A percentile compares a stretch with the other conserved stretches of the same genome.
These are phyloP conservation scores for Acanthurus lineatus DNA, from an alignment of 2,797 vertebrate species.

Conservation along the genomic window DNA sequence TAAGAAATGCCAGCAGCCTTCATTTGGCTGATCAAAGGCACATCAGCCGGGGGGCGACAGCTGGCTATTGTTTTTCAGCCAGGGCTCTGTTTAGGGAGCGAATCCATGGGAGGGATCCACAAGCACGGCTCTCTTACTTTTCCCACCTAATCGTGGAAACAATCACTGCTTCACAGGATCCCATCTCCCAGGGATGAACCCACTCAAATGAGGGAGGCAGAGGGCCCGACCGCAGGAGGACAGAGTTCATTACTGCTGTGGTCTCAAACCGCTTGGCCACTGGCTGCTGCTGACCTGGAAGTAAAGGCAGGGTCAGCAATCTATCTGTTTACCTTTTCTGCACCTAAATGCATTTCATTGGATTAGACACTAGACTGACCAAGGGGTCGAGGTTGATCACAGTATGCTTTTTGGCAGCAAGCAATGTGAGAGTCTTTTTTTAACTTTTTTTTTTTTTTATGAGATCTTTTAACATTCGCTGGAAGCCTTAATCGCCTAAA, in stretches of 20 bases:
- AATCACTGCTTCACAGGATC: slow-evolving; percentile 93
- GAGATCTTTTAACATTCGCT: slow-evolving; percentile 7
- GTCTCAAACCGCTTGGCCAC: slow-evolving; percentile 66
- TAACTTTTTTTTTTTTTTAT: not conserved
- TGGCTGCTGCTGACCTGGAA: slow-evolving; percentile 80
- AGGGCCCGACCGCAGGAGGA: slow-evolving; percentile 82
- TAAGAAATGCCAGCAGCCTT: slow-evolving; percentile 99
- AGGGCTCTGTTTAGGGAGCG: slow-evolving; percentile 82
- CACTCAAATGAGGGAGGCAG: slow-evolving; percentile 90
- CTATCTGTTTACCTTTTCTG: slow-evolving; percentile 76
- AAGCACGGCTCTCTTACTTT: slow-evolving; percentile 82
- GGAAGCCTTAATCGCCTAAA: slow-evolving; percentile 2
- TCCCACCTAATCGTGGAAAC: slow-evolving; percentile 92
- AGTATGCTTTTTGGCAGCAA: not conserved
- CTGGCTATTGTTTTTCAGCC: slow-evolving; percentile 94
- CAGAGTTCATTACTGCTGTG: slow-evolving; percentile 84
- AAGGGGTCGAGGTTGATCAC: slow-evolving; percentile 44
- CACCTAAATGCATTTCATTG: slow-evolving; percentile 73
- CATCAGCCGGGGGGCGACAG: slow-evolving; percentile 94
- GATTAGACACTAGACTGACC: slow-evolving; percentile 66
- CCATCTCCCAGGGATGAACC: slow-evolving; percentile 89
- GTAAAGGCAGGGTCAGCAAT: slow-evolving; percentile 83
- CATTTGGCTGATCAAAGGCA: slow-evolving; percentile 99
- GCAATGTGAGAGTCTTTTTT: slow-evolving; percentile 13
- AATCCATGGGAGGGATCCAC: slow-evolving; percentile 87